Evolutionary conservation across 2,888 invertebrate genomes (phyloP).

Genomic region (Cephus pulcher): DNA sequence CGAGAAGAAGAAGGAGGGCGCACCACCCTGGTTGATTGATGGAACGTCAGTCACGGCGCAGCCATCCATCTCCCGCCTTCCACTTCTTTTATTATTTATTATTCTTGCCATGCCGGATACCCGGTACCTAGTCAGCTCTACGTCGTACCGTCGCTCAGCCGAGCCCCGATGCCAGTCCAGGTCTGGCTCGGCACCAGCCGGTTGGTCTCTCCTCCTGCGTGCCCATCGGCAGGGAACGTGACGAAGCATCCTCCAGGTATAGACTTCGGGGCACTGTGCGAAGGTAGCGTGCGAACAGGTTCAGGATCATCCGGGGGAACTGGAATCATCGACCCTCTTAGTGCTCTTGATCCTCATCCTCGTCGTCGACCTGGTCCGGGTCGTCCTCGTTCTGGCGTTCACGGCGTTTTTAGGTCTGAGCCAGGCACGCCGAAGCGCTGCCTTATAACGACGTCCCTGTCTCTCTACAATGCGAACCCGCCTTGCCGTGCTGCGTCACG

Average conservation of each 20-base stretch:
- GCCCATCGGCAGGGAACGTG: slow-evolving; percentile 17
- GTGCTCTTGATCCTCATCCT: neutral
- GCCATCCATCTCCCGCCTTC: slow-evolving; percentile 62
- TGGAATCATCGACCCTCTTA: neutral
- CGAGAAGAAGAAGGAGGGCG: slow-evolving; percentile 10
- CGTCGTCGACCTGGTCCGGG: neutral
- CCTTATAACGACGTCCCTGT: slow-evolving; percentile 16
- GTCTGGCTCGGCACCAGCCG: neutral
- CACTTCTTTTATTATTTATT: slow-evolving; percentile 60
- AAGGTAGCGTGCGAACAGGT: neutral
- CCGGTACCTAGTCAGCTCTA: neutral
- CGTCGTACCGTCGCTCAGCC: neutral
- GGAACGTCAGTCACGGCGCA: slow-evolving; percentile 64
- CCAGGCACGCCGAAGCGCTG: slow-evolving; percentile 11
- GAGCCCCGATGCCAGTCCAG: neutral
- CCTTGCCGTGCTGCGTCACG: slow-evolving; percentile 61
- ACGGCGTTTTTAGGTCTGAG: too few relatives aligned
- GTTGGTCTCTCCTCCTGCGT: neutral
- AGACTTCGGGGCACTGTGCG: slow-evolving; percentile 12
- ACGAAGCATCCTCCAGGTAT: slow-evolving; percentile 50
- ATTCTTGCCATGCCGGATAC: slow-evolving; percentile 49
- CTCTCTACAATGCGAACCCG: slow-evolving; percentile 14
- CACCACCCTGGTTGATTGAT: slow-evolving; percentile 56
- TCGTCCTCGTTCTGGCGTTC: neutral
- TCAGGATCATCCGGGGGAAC: neutral